phyloP scores from a whole-genome alignment of 2,113 vertebrate genomes.

The Bothrops jararaca region DNA sequence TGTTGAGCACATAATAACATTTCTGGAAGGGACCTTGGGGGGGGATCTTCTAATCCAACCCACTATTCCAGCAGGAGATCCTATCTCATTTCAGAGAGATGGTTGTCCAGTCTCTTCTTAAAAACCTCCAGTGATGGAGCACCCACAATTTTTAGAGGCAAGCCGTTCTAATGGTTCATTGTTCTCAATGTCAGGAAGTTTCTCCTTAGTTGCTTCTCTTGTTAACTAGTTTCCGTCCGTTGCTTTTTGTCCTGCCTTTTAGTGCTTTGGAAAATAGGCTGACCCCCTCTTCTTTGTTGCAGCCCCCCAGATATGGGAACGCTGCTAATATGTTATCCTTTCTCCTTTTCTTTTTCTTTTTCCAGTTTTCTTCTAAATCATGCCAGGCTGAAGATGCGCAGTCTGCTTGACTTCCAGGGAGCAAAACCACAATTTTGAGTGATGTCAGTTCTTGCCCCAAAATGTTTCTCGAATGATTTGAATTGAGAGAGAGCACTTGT shows the following conservation, averaged over 20 bases:
- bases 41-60: no score
- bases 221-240: background rate
- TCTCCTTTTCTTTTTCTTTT: background rate
- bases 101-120: no score
- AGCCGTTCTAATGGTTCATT: background rate
- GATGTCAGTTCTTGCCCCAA: background rate
- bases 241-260: background rate
- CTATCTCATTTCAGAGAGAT: no score
- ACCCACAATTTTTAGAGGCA: no score
- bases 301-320: background rate
- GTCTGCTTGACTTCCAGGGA: background rate
- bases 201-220: background rate
- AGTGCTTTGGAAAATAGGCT: background rate
- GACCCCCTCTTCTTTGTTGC: background rate
- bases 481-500: background rate
- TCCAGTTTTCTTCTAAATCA: background rate
- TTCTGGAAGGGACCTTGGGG: no score
- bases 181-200: background rate
- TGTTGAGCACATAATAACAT: no score
- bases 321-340: background rate
- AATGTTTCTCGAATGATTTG: background rate
- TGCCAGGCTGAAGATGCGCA: background rate
- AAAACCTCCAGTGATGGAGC: no score
- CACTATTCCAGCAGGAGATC: no score
- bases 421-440: background rate